Evolutionary conservation across 2,113 vertebrate genomes (phyloP), one percentile per base, ranked within the genome.

Genomic region (Triplophysa tibetana): DNA sequence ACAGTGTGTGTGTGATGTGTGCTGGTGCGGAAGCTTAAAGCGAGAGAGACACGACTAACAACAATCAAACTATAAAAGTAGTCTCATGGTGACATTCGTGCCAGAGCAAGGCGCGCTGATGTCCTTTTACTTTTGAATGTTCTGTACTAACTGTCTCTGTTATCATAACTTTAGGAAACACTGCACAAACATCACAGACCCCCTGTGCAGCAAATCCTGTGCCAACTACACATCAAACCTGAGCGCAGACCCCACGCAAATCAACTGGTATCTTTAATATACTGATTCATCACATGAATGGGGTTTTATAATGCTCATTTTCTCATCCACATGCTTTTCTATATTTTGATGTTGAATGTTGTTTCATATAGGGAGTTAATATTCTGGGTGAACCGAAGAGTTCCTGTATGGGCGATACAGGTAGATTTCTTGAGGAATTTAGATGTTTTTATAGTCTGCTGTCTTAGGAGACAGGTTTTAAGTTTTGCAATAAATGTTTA

Each of bases 321-420:
- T 19, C 45, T 16, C 41, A n/a, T 56, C 75, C 1, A 21, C 43
- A 62, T 64, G 21, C 17, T 65, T 26, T 6, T 24, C 6, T 60
- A 33, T 70, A 58, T 17, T 29, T 79, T 21, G 72, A 58, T 5
- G 4, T 29, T 29, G 29, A 29, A 29, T 4, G 21, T n/a, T 50
- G 19, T 75, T 67, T 29, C 38, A 62, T 33, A 65, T 86, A 93
- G 92, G 93, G 77, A 84, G 0, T 85, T 88, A 78, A 93, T 93
- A 87, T 91, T 93, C 83, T 93, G 97, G 94, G 98, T 99, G 78
- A 93, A 93, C 62, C 94, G 98, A 67, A 93, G 89, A 81, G 90
- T 87, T n/a, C 86, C 95, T 0, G 90, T 99, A 50, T 99, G 98
- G 98, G 97, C 92, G 0, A 95, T 97, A 87, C 98, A 99, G 95